Percentiles rank a stretch among this genome's conserved stretches.
Evolutionary conservation across 2,797 vertebrate genomes (phyloP).

Genomic region (Manis crassicaudata): DNA sequence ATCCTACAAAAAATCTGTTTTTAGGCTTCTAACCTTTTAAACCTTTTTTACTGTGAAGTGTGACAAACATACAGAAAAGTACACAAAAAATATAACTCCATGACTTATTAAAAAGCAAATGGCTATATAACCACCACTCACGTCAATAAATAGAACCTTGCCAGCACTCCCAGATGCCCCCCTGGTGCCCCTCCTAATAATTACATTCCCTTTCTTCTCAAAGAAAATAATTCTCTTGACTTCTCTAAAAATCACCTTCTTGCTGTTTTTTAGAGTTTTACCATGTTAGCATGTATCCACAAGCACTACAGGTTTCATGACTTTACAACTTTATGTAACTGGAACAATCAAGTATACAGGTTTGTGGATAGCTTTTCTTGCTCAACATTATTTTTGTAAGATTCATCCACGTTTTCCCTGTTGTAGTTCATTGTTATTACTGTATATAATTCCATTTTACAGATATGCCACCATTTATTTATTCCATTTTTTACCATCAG

Average conservation of each 20-base stretch:
- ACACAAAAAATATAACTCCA: neutral
- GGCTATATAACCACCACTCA: neutral
- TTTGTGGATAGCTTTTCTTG: neutral
- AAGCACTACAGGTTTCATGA: neutral
- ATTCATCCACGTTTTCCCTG: neutral
- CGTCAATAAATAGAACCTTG: neutral
- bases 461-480: neutral
- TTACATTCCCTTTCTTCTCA: neutral
- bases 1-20: neutral
- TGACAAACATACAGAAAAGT: conserved; percentile 12
- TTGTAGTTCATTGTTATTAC: neutral
- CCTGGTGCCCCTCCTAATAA: neutral
- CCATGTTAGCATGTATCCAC: neutral
- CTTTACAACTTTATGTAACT: neutral
- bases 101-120: conserved; percentile 52
- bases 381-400: neutral
- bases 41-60: neutral
- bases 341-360: neutral
- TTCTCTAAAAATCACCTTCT: neutral
- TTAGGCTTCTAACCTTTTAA: neutral
- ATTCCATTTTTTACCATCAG: neutral
- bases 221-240: neutral
- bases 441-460: neutral
- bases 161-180: neutral
- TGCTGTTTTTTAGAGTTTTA: neutral